These are phyloP conservation scores for Phrynocephalus versicolor DNA, from an alignment of 2,113 vertebrate species.

Conservation along the genomic window DNA sequence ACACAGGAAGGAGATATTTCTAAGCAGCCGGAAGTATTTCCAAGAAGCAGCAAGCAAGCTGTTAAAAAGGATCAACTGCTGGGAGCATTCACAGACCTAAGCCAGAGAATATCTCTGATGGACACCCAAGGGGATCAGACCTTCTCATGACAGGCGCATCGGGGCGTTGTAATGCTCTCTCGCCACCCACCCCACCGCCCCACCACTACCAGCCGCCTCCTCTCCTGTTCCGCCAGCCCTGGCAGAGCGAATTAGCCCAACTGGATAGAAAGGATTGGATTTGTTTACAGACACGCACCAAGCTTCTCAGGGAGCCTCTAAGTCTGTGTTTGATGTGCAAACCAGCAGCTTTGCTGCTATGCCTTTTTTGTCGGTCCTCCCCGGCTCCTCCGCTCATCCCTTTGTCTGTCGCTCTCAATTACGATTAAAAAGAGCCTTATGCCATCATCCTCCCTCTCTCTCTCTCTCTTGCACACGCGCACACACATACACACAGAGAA, in stretches of 20 bases:
- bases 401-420: constrained; percentile 70
- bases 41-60: too few relatives aligned
- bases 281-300: constrained; percentile 82
- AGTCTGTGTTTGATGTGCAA: constrained; percentile 84
- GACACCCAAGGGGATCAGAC: background rate
- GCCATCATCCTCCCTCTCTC: constrained; percentile 60
- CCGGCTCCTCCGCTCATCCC: constrained; percentile 58
- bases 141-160: background rate
- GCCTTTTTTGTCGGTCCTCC: constrained; percentile 65
- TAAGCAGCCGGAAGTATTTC: too few relatives aligned
- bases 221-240: constrained; percentile 30
- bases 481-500: constrained; percentile 57
- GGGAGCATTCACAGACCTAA: background rate
- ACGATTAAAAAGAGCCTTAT: constrained; percentile 69
- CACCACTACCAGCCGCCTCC: background rate
- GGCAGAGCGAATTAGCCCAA: constrained; percentile 82
- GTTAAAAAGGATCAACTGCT: too few relatives aligned
- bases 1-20: background rate
- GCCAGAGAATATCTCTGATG: background rate
- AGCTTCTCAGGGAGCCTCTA: constrained; percentile 80
- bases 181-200: background rate
- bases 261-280: constrained; percentile 82
- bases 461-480: too few relatives aligned
- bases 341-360: constrained; percentile 78
- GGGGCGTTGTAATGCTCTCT: background rate